A percentile compares a stretch with the other conserved stretches of the same genome.
These are phyloP conservation scores for Apostichopus japonicus DNA, from an alignment of 35 echinoderm and acorn worm genomes.

Conservation along the genomic window DNA sequence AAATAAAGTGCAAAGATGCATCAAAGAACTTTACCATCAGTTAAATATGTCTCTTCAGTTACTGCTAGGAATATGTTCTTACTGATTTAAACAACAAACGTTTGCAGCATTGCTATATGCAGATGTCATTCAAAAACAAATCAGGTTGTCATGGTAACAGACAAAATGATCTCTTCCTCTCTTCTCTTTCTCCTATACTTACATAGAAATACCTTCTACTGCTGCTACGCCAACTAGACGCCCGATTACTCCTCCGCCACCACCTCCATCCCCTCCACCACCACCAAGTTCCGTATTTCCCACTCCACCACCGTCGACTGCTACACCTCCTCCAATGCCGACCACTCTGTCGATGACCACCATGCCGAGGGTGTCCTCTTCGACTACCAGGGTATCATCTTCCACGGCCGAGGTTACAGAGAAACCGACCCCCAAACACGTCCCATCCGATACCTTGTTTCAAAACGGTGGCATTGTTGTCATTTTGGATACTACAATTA, in stretches of 20 bases:
- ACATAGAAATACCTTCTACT: slow-evolving; percentile 13
- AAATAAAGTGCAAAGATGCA: no score
- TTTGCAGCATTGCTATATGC: no score
- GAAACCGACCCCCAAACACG: background rate
- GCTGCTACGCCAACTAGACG: background rate
- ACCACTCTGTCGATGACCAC: slow-evolving; percentile 3
- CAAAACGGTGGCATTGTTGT: slow-evolving; percentile 23
- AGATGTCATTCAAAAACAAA: no score
- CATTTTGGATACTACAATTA: background rate
- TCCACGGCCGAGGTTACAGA: background rate
- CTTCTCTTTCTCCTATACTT: background rate
- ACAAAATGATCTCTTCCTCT: background rate
- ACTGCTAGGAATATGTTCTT: no score
- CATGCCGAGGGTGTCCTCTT: background rate
- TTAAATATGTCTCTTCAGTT: no score
- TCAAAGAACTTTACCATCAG: no score
- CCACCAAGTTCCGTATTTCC: slow-evolving; percentile 40
- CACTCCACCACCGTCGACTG: background rate
- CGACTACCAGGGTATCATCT: background rate
- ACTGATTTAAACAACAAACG: no score
- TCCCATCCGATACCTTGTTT: background rate
- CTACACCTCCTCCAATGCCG: background rate
- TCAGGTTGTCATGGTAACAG: no score
- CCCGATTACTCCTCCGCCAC: slow-evolving; percentile 38
- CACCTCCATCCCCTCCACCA: slow-evolving; percentile 35